Conservation (phyloP, 2,113 vertebrate species). For the Ceyx melanurus region DNA sequence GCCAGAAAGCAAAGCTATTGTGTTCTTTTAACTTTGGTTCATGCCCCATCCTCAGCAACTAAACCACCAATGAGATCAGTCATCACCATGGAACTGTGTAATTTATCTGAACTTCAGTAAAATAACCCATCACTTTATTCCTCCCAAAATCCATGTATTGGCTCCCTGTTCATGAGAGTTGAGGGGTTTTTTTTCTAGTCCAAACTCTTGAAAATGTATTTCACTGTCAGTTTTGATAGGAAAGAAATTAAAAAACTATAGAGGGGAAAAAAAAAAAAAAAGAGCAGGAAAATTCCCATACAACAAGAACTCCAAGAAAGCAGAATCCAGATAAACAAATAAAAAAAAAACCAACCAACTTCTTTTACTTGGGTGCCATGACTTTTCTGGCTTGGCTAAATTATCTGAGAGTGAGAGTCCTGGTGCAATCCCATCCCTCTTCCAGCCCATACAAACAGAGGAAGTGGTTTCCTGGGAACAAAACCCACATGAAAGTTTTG, state of each 20-base stretch:
- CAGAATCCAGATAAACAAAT: slow-evolving; percentile 43
- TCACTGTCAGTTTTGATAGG: background rate
- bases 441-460: slow-evolving; percentile 41
- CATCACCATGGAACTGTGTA: fast-evolving
- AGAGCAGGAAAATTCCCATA: background rate
- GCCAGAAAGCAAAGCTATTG: background rate
- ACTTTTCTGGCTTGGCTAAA: slow-evolving; percentile 28
- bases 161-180: background rate
- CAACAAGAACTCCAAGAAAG: slow-evolving; percentile 1
- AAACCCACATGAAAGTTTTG: slow-evolving; percentile 56
- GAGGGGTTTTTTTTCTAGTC: background rate
- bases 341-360: background rate
- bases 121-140: background rate
- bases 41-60: background rate
- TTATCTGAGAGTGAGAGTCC: slow-evolving; percentile 16
- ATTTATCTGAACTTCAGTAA: background rate
- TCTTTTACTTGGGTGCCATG: slow-evolving; percentile 34
- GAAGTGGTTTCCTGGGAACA: slow-evolving; percentile 67
- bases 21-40: background rate
- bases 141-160: background rate
- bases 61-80: background rate
- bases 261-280: background rate
- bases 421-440: background rate
- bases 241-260: background rate
- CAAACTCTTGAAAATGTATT: background rate